phyloP scores from a whole-genome alignment of 2,113 vertebrate genomes.

The Tyto alba region DNA sequence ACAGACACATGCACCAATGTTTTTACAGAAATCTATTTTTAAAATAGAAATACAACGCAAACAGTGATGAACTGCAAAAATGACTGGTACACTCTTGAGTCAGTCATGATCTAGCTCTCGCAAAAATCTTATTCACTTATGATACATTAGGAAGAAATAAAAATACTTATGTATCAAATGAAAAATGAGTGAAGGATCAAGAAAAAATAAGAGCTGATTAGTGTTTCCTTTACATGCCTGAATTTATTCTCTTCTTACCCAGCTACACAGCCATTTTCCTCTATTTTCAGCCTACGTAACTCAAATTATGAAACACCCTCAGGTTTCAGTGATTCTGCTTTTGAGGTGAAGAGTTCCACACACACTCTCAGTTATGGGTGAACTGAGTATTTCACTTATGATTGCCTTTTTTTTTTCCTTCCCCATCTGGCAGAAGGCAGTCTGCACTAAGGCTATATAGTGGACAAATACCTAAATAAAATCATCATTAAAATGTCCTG shows the following conservation, averaged over 20 bases:
- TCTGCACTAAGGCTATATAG: neutral
- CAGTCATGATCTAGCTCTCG: neutral
- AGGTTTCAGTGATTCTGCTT: neutral
- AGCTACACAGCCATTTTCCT: neutral
- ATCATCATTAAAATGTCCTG: neutral
- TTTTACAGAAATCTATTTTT: neutral
- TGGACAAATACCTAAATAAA: neutral
- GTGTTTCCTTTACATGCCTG: neutral
- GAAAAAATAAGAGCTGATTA: neutral
- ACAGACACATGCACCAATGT: fast-evolving
- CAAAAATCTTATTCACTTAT: neutral
- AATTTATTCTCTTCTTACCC: neutral
- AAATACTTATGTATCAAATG: neutral
- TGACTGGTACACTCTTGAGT: neutral
- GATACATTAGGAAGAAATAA: neutral
- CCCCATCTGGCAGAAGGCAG: neutral
- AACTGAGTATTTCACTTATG: neutral
- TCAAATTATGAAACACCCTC: neutral
- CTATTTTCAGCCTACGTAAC: neutral
- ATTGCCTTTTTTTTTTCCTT: neutral
- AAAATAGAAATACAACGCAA: neutral
- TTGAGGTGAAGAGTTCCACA: neutral
- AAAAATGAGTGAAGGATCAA: neutral
- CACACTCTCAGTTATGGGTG: neutral
- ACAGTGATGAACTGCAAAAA: neutral